phyloP scores from a whole-genome alignment of 2,113 vertebrate species.

The Formicarius rufipectus region DNA sequence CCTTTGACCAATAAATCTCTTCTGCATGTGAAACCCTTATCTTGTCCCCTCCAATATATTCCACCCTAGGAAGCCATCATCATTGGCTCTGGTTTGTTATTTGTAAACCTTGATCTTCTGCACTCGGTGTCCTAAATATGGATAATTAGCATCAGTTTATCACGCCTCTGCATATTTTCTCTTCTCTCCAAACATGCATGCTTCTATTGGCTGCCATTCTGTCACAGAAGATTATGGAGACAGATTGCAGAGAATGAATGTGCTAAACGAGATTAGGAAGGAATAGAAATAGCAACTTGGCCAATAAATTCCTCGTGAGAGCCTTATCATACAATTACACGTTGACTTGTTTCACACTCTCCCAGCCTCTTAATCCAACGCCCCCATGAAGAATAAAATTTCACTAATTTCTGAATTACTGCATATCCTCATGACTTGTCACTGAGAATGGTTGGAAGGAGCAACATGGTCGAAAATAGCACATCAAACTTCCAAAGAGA shows the following conservation, averaged over 20 bases:
- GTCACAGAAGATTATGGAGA: constrained; percentile 99
- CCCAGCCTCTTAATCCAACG: constrained; percentile 99
- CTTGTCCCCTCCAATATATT: constrained; percentile 95
- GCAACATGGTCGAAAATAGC: constrained; percentile 60
- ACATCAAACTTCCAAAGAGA: constrained; percentile 54
- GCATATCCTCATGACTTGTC: constrained; percentile 84
- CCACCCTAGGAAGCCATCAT: constrained; percentile 89
- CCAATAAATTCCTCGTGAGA: constrained; percentile 99
- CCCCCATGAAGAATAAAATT: constrained; percentile 92
- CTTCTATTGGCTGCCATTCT: constrained; percentile 95
- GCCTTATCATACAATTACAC: constrained; percentile 99
- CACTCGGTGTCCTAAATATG: constrained; percentile 99
- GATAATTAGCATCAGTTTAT: constrained; percentile 99
- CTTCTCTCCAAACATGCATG: constrained; percentile 89
- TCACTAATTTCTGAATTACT: constrained; percentile 86
- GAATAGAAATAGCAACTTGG: constrained; percentile 99
- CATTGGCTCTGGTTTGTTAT: constrained; percentile 88
- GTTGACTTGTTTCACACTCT: constrained; percentile 99
- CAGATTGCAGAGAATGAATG: constrained; percentile 99
- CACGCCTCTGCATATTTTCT: constrained; percentile 99
- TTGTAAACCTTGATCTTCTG: constrained; percentile 98
- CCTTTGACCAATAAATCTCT: constrained; percentile 97
- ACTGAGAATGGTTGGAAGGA: constrained; percentile 74
- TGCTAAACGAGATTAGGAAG: constrained; percentile 99
- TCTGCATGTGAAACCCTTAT: constrained; percentile 91